Conservation (phyloP, 2,113 vertebrate genomes). For the Phoxinus phoxinus region DNA sequence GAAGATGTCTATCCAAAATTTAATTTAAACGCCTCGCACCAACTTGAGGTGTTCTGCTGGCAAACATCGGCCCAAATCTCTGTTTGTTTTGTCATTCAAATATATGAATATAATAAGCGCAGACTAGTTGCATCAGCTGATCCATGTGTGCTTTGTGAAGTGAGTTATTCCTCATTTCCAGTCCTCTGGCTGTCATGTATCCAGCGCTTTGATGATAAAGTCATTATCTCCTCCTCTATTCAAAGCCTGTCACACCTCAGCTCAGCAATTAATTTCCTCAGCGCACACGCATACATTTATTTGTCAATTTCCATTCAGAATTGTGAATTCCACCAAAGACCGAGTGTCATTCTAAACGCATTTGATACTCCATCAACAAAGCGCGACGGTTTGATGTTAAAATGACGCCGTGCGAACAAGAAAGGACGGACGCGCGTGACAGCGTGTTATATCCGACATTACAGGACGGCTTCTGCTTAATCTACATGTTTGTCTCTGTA, state of each 20-base stretch:
- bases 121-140: conserved; percentile 18
- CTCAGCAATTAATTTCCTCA: conserved; percentile 69
- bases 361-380: conserved; percentile 62
- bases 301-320: conserved; percentile 66
- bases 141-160: conserved; percentile 12
- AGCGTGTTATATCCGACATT: background rate
- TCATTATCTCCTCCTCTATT: conserved; percentile 66
- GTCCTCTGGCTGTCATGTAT: conserved; percentile 63
- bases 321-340: conserved; percentile 60
- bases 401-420: background rate
- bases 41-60: background rate
- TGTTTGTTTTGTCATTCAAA: background rate
- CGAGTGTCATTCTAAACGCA: conserved; percentile 46
- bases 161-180: conserved; percentile 32
- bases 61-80: background rate
- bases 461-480: background rate
- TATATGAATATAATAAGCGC: background rate
- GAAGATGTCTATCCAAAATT: background rate
- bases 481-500: background rate
- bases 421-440: background rate
- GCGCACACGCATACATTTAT: conserved; percentile 58
- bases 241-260: conserved; percentile 62
- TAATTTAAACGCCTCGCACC: background rate
- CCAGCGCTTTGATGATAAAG: conserved; percentile 65
- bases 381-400: conserved; percentile 55